These are phyloP conservation scores for Austrolebias charrua DNA, from an alignment of 2,797 vertebrate species.

Conservation along the genomic window DNA sequence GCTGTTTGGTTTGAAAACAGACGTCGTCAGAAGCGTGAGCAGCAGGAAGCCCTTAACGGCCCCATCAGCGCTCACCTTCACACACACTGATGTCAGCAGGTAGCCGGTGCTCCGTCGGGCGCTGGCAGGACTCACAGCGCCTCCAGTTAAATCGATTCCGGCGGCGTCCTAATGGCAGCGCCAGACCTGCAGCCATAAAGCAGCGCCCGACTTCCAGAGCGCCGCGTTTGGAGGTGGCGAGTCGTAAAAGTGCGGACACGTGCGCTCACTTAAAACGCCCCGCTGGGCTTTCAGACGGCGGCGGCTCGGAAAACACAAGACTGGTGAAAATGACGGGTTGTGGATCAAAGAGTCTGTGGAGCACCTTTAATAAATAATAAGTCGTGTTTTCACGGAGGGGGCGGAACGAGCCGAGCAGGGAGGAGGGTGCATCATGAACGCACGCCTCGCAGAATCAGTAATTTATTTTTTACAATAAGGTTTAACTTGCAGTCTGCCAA, in stretches of 20 bases:
- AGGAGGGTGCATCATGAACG: not conserved
- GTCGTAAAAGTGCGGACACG: constrained; percentile 66
- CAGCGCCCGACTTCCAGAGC: constrained; percentile 47
- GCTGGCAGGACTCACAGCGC: constrained; percentile 38
- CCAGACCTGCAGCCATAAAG: constrained; percentile 63
- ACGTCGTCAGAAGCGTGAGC: constrained; percentile 70
- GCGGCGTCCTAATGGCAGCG: constrained; percentile 57
- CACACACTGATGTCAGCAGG: constrained; percentile 22
- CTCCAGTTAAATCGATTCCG: constrained; percentile 50
- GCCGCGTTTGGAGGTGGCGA: constrained; percentile 66
- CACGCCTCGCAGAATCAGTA: not conserved
- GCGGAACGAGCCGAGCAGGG: not conserved
- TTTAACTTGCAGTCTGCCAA: constrained; percentile 78
- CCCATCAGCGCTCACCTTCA: constrained; percentile 65
- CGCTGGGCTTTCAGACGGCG: constrained; percentile 44
- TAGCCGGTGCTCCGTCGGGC: constrained; percentile 18
- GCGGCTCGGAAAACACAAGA: constrained; percentile 14
- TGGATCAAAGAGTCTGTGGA: constrained; percentile 53
- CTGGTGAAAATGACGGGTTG: constrained; percentile 42
- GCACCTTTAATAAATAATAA: constrained; percentile 54
- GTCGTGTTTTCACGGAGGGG: constrained; percentile 25
- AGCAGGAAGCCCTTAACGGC: constrained; percentile 72
- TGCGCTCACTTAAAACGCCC: constrained; percentile 61
- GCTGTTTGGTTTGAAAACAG: constrained; percentile 27
- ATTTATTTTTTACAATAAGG: constrained; percentile 37